Evolutionary conservation across 2,113 vertebrate species (phyloP), one percentile per base, ranked within the genome.

Genomic region (Mus pahari): DNA sequence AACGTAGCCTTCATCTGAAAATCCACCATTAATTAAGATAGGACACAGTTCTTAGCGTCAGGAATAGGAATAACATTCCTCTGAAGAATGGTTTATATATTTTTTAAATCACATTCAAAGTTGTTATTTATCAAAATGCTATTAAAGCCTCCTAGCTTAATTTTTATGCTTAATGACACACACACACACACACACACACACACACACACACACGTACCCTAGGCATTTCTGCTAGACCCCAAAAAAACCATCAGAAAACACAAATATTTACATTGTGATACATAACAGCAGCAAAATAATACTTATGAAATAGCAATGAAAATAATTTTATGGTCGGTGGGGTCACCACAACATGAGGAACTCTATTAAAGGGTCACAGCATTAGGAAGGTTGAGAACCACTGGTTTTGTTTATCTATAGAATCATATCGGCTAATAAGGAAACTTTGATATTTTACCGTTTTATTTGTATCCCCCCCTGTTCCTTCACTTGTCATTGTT

Each of bases 91-190:
- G 42, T 55, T 92, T 0, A 71, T 26, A 0, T 73, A 74, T 74
- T 92, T 92, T 86, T 50, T 71, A 42, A 75, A 91, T 89, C 83
- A 87, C 39, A 96, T 73, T 62, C 78, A 73, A 96, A 86, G 53
- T 20, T 70, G 12, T 66, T 36, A 89, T 28, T 70, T 90, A 89
- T 66, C 82, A 91, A 81, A 81, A 77, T 66, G 39, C 75, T 62
- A 77, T 33, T 45, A 93, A 96, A 71, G 88, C 2, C 1, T 58
- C 16, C 55, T 48, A 75, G 28, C 17, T 79, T 79, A 74, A 13
- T 84, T 64, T 79, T 83, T 66, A 42, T 42, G 39, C 20, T 45
- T 97, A 62, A 70, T 86, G 78, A 10, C 14, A 50, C 0, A 77
- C 60, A 62, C 64, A 66, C 64, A 64, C 62, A 28, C 26, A 12